These are phyloP conservation scores for Eospalax fontanierii DNA, from an alignment of 2,797 vertebrate genomes.

Conservation along the genomic window DNA sequence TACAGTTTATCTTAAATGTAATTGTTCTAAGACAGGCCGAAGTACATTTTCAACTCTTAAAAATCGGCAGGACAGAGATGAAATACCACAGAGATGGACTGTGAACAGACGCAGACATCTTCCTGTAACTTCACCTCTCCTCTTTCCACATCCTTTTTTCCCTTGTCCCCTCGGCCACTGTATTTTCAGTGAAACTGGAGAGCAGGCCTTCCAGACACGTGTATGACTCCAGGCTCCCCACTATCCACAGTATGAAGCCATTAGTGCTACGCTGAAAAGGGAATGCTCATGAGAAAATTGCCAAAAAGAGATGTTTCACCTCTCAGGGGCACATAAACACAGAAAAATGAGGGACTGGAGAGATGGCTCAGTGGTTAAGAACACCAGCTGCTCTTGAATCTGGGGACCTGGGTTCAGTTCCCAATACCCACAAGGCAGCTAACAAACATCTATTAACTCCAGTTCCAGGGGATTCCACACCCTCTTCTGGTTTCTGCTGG, in stretches of 20 bases:
- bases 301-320: conserved; percentile 10
- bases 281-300: conserved; percentile 34
- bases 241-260: background rate
- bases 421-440: too few species aligned
- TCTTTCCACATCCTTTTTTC: background rate
- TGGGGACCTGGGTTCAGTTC: too few species aligned
- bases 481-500: too few species aligned
- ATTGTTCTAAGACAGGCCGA: conserved; percentile 66
- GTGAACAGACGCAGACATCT: conserved; percentile 34
- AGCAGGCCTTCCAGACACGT: background rate
- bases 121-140: conserved; percentile 19
- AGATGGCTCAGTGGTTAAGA: too few species aligned
- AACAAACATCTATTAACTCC: too few species aligned
- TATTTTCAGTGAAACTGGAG: background rate
- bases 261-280: background rate
- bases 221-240: background rate
- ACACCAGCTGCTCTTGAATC: too few species aligned
- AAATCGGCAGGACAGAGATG: conserved; percentile 64
- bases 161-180: background rate
- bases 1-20: conserved; percentile 69
- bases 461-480: too few species aligned
- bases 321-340: background rate
- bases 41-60: conserved; percentile 70
- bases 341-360: too few species aligned
- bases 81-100: conserved; percentile 12